phyloP scores from a whole-genome alignment of 2,113 vertebrate genomes.

The Centropus unirufus region DNA sequence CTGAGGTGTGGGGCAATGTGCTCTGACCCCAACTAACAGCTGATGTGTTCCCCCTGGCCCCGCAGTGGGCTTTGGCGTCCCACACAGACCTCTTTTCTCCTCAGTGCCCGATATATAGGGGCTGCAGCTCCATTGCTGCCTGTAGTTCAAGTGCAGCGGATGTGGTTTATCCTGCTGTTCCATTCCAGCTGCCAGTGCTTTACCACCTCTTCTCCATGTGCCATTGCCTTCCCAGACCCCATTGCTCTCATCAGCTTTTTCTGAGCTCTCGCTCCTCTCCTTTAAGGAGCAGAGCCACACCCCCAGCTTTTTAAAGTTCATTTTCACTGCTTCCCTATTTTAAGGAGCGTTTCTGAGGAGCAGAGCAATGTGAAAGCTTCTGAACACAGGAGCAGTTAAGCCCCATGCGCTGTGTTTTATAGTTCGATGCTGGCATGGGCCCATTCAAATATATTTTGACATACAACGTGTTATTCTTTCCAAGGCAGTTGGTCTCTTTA shows the following conservation, averaged over 20 bases:
- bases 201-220: not conserved
- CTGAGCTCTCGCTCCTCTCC: not conserved
- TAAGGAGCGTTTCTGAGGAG: not conserved
- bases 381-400: not conserved
- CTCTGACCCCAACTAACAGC: not conserved
- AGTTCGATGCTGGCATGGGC: not conserved
- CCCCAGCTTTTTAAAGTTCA: not conserved
- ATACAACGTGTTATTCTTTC: constrained; percentile 6
- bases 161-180: not conserved
- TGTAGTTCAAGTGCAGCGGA: not conserved
- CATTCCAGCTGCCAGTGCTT: not conserved
- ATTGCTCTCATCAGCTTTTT: not conserved
- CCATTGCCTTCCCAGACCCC: not conserved
- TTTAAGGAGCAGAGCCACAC: not conserved
- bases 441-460: constrained; percentile 21
- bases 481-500: constrained; percentile 44
- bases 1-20: rapidly evolving
- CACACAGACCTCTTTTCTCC: not conserved
- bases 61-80: not conserved
- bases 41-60: not conserved
- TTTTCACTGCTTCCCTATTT: not conserved
- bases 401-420: not conserved
- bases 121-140: not conserved
- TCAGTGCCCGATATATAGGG: rapidly evolving
- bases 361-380: not conserved